Evolutionary conservation across 2,888 invertebrate species (phyloP).

Genomic region (Patella ulyssiponensis): DNA sequence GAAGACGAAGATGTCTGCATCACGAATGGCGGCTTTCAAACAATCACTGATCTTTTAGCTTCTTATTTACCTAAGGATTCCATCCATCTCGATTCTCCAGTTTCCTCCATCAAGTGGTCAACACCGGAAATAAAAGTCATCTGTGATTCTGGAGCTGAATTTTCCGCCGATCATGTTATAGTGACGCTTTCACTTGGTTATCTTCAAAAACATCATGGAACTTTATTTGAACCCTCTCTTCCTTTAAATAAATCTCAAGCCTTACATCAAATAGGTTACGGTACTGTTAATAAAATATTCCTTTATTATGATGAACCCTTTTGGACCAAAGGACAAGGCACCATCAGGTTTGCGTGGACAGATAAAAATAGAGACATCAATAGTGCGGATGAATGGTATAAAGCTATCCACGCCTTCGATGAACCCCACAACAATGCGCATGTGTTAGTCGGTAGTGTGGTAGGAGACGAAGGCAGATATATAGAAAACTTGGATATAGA

Average conservation of each 20-base stretch:
- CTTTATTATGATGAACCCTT: slow-evolving; percentile 84
- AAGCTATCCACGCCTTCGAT: slow-evolving; percentile 81
- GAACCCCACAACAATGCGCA: slow-evolving; percentile 82
- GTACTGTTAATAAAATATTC: slow-evolving; percentile 84
- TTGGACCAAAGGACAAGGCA: slow-evolving; percentile 79
- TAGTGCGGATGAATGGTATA: slow-evolving; percentile 76
- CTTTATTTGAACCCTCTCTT: slow-evolving; percentile 82
- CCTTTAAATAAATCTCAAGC: slow-evolving; percentile 82
- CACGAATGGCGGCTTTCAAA: slow-evolving; percentile 75
- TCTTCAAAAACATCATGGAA: slow-evolving; percentile 81
- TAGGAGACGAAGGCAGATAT: slow-evolving; percentile 81
- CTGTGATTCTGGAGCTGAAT: slow-evolving; percentile 39
- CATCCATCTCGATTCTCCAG: slow-evolving; percentile 77
- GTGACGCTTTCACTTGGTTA: slow-evolving; percentile 85
- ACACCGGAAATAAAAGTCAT: slow-evolving; percentile 69
- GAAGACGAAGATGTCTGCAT: slow-evolving; percentile 76
- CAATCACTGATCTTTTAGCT: slow-evolving; percentile 75
- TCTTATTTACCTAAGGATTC: slow-evolving; percentile 72
- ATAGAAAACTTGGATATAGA: slow-evolving; percentile 82
- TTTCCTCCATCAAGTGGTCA: slow-evolving; percentile 81
- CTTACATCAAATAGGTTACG: slow-evolving; percentile 80
- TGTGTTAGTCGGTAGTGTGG: slow-evolving; percentile 82
- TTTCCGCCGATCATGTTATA: slow-evolving; percentile 82
- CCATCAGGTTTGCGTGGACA: slow-evolving; percentile 61
- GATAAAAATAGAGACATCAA: slow-evolving; percentile 25